Evolutionary conservation across 2,797 vertebrate genomes (phyloP), one percentile per base, ranked within the genome.

Genomic region (Crocidura indochinensis): DNA sequence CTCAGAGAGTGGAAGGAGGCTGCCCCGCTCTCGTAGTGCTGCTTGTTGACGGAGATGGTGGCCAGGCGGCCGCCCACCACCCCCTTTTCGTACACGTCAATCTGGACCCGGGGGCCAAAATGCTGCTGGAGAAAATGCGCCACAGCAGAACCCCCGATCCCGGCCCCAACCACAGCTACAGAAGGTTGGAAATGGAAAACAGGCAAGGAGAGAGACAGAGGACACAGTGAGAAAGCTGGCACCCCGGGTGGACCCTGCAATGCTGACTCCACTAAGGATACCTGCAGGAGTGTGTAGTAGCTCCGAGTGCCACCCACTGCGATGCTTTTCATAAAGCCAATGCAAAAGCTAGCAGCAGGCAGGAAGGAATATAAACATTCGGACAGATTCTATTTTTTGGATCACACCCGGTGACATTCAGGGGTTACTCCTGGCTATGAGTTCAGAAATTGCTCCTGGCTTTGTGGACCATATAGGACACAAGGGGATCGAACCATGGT

Each of bases 1-100:
- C 99, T 99, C 94, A 99, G 98, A 31, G 99, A 98, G 82, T 99
- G 99, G 94, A 99, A 99, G 97, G 99, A 99, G 84, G 99, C 99
- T 0, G 98, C 99, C 5, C 99, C 98, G 2, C 98, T 99, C 97
- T 99, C 99, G 0, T 99, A 99, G 93, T 99, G 98, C 91, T 99
- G 98, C 94, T 99, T 98, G 97, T 99, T 99, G 93, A 99, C 99
- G 0, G 98, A 99, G 80, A 99, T 97, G 0, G 99, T 99, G 91
- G 99, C 99, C 67, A 99, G 97, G 8, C 99, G 99, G 4, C 99
- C 99, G 0, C 99, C 99, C 19, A 99, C 98, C 0, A 97, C 96
- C 1, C 96, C 98, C 94, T 98, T 98, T 96, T 99, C 99, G 2
- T 98, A 99, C 77, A 99, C 99, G 1, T 99, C 99, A 72, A 99